Percentiles rank a stretch among this genome's conserved stretches.
These are phyloP conservation scores for Sebastes hubbsi DNA, from an alignment of 2,797 vertebrate species.

Conservation along the genomic window DNA sequence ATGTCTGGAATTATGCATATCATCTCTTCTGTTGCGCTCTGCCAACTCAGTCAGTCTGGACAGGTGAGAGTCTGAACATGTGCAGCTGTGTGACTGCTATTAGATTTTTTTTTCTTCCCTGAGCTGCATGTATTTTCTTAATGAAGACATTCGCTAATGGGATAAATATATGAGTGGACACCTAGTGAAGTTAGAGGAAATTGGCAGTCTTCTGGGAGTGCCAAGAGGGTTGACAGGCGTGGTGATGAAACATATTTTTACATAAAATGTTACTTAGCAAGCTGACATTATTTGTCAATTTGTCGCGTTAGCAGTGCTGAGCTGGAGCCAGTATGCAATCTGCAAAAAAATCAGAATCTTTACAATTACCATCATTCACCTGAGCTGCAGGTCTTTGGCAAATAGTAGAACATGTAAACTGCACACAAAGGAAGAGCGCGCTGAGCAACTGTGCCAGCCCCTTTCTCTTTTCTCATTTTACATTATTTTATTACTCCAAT, in stretches of 20 bases:
- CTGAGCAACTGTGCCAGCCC: not conserved
- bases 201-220: not conserved
- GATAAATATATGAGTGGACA: not conserved
- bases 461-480: not conserved
- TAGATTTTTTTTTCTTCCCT: not conserved
- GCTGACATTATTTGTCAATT: slow-evolving; percentile 3
- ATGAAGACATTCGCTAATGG: not conserved
- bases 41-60: not conserved
- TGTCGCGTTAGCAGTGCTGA: not conserved
- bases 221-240: not conserved
- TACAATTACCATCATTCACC: not conserved
- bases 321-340: not conserved
- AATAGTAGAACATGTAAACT: not conserved
- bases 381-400: not conserved
- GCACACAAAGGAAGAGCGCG: not conserved
- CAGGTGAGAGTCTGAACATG: slow-evolving; percentile 1
- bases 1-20: not conserved
- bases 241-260: not conserved
- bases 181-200: not conserved
- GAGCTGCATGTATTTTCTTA: slow-evolving; percentile 4
- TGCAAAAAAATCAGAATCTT: not conserved
- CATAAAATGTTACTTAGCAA: not conserved
- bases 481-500: not conserved
- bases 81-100: not conserved
- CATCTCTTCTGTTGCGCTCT: not conserved